Percentiles rank a stretch among this genome's conserved stretches.
These are phyloP conservation scores for Mycetomoellerius zeteki DNA, from an alignment of 1,140 invertebrate species.

Conservation along the genomic window DNA sequence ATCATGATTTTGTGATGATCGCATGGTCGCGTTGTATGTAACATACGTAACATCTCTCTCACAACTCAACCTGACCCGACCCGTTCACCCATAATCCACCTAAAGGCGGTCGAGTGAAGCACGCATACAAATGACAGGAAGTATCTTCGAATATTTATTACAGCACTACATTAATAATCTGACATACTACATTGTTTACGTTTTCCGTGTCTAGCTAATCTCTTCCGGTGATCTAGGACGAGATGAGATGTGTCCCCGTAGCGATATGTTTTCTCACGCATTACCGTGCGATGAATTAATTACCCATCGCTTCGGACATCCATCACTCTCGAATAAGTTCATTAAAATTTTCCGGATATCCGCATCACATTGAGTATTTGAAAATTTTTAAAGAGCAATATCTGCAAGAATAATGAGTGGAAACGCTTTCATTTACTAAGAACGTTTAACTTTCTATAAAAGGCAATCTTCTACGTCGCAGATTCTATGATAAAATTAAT, in stretches of 20 bases:
- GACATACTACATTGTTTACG: constrained; percentile 38
- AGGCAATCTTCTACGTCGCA: neutral
- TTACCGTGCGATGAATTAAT: neutral
- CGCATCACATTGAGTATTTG: neutral
- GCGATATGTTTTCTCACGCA: neutral
- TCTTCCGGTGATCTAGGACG: neutral
- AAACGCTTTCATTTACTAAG: constrained; percentile 23
- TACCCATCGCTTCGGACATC: neutral
- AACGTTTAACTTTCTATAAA: neutral
- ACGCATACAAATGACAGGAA: constrained; percentile 19
- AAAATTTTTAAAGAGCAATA: neutral
- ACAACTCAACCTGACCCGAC: neutral
- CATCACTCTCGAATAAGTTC: neutral
- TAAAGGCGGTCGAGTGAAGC: constrained; percentile 1
- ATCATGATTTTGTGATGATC: constrained; percentile 34
- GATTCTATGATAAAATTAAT: constrained; percentile 18
- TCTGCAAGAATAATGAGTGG: neutral
- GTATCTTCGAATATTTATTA: constrained; percentile 48
- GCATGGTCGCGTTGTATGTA: neutral
- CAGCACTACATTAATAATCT: constrained; percentile 43
- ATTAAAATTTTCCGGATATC: constrained; percentile 15
- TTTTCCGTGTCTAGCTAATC: neutral
- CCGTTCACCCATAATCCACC: neutral
- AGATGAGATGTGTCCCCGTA: constrained; percentile 10
- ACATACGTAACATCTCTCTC: neutral